Evolutionary conservation across 2,888 invertebrate species (phyloP), one percentile per base, ranked within the genome.

Genomic region (Phania funesta): DNA sequence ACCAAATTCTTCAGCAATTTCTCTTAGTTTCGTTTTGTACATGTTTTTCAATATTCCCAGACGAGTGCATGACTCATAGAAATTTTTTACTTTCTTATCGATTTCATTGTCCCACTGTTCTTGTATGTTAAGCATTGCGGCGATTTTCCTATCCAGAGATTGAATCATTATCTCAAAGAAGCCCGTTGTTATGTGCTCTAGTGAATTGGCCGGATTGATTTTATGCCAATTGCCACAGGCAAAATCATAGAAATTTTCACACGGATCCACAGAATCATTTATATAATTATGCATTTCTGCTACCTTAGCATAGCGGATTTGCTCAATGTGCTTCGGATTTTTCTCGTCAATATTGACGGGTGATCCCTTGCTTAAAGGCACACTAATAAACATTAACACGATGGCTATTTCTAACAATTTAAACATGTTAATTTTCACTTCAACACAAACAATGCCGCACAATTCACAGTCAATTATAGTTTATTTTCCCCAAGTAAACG

Each of bases 161-260:
- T 86, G 78, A n/a, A 71, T 84, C 65, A 90, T 58, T 0, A 84
- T 83, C 52, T 88, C 88, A 50, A 90, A 87, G 2, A 88, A 24
- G 0, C 89, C 89, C 2, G 90, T 89, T 1, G 85, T 85, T 0
- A 85, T 7, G 18, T 84, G 84, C 2, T 78, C 80, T 2, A 67
- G 11, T 1, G 65, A 80, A 11, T 62, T 83, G 22, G 89, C 87
- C 2, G 86, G 85, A 79, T 90, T 86, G 1, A 86, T 67, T n/a
- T 79, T 84, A 0, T 75, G 44, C 86, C 87, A 90, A 44, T 87
- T 88, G 7, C 90, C 91, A 65, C 90, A 90, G 1, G 91, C 86
- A 52, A 89, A 90, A 8, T 84, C 79, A 46, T 90, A 90, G 64
- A 90, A 90, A 73, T 90, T 85, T 3, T 80, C 62, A 70, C 90